A percentile compares a stretch with the other conserved stretches of the same genome.
Conservation (phyloP, 2,113 vertebrate genomes). For the Myiagra hebetior region DNA sequence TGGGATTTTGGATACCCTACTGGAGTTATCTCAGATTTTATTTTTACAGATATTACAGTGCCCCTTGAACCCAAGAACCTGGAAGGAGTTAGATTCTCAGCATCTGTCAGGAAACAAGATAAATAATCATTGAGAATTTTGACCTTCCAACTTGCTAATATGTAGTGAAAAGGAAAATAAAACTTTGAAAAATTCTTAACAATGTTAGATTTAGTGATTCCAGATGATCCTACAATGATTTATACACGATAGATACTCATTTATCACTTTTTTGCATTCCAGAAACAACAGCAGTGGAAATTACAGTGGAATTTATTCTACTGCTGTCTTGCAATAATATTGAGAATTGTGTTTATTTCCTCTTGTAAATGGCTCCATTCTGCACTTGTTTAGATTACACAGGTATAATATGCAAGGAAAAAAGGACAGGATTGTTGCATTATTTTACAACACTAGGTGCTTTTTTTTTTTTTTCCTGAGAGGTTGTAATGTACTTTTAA, state of each 20-base stretch:
- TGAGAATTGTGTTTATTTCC: slow-evolving; percentile 8
- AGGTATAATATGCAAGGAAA: not conserved
- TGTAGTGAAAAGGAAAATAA: not conserved
- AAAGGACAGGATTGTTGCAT: not conserved
- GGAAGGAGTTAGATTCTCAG: not conserved
- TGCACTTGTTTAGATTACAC: not conserved
- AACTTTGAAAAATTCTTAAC: not conserved
- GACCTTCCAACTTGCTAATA: not conserved
- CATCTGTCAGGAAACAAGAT: not conserved
- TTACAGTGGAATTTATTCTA: slow-evolving; percentile 17
- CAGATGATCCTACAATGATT: not conserved
- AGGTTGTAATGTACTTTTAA: slow-evolving; percentile 23
- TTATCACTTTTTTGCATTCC: not conserved
- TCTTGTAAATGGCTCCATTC: slow-evolving; percentile 8
- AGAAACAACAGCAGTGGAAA: slow-evolving; percentile 14
- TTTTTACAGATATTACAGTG: not conserved
- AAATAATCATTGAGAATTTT: not conserved
- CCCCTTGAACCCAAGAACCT: not conserved
- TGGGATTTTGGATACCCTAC: not conserved
- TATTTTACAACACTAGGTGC: not conserved
- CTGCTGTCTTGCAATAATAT: not conserved
- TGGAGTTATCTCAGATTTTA: not conserved
- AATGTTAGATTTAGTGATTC: not conserved
- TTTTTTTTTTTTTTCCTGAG: not conserved
- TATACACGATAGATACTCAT: not conserved